These are phyloP conservation scores for Brachionus sp. DNA, from an alignment of 1,140 invertebrate genomes.

Conservation along the genomic window DNA sequence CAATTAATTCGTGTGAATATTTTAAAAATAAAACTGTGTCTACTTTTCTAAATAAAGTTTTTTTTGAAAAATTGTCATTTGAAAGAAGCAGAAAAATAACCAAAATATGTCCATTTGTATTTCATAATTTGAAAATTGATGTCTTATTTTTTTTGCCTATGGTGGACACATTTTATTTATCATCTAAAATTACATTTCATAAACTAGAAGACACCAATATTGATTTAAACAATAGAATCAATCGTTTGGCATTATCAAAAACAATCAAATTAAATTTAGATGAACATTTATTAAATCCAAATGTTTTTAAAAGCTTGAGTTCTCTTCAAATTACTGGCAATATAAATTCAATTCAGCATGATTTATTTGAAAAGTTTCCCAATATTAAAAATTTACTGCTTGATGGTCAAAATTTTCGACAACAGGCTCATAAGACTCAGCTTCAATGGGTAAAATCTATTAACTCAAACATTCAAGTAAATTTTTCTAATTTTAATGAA, in stretches of 20 bases:
- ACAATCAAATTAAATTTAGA: background rate
- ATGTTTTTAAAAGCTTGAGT: background rate
- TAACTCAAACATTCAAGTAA: background rate
- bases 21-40: background rate
- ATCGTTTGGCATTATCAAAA: background rate
- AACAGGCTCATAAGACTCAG: background rate
- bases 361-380: background rate
- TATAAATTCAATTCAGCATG: background rate
- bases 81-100: background rate
- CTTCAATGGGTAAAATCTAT: background rate
- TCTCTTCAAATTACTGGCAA: background rate
- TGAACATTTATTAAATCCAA: background rate
- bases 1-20: background rate
- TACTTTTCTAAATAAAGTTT: background rate
- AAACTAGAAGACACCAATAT: background rate
- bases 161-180: background rate
- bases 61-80: background rate
- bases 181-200: background rate
- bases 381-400: background rate
- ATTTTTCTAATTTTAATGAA: background rate
- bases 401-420: constrained; percentile 8
- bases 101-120: background rate
- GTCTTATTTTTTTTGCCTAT: background rate
- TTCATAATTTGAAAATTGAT: background rate
- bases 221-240: background rate